A percentile compares a stretch with the other conserved stretches of the same genome.
These are phyloP conservation scores for Oryzias sinensis DNA, from an alignment of 2,797 vertebrate species.

Conservation along the genomic window DNA sequence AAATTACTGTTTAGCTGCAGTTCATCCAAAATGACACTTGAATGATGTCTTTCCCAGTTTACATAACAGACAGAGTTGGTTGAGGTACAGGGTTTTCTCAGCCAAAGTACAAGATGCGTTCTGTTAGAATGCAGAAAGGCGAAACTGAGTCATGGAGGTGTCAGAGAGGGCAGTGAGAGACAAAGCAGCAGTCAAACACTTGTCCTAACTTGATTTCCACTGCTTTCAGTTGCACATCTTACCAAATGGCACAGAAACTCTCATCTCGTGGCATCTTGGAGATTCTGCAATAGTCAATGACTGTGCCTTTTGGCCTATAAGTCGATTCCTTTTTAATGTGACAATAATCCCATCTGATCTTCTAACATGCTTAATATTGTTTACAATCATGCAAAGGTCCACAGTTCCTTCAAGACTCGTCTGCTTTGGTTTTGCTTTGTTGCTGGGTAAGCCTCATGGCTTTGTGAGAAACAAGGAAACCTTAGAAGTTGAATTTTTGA, in stretches of 20 bases:
- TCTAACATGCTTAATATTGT: constrained; percentile 8
- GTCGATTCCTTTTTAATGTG: constrained; percentile 25
- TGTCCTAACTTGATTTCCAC: background rate
- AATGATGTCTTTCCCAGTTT: constrained; percentile 13
- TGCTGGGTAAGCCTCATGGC: background rate
- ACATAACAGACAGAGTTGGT: constrained; percentile 17
- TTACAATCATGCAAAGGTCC: constrained; percentile 12
- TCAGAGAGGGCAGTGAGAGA: background rate
- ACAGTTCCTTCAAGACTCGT: constrained; percentile 24
- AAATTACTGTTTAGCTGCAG: constrained; percentile 8
- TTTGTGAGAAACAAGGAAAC: constrained; percentile 27
- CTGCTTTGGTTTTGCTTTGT: constrained; percentile 8
- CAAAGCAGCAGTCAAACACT: background rate
- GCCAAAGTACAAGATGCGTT: constrained; percentile 3
- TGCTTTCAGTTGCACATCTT: background rate
- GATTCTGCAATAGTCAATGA: constrained; percentile 1
- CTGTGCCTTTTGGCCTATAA: constrained; percentile 1
- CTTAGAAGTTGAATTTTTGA: constrained; percentile 5
- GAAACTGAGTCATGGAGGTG: background rate
- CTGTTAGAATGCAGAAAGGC: background rate
- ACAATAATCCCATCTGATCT: constrained; percentile 21
- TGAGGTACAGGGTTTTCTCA: constrained; percentile 14
- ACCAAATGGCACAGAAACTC: background rate
- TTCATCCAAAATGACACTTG: constrained; percentile 4
- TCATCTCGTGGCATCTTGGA: constrained; percentile 11